Evolutionary conservation across 1,140 invertebrate species (phyloP).

Genomic region (Bilobella aurantiaca): DNA sequence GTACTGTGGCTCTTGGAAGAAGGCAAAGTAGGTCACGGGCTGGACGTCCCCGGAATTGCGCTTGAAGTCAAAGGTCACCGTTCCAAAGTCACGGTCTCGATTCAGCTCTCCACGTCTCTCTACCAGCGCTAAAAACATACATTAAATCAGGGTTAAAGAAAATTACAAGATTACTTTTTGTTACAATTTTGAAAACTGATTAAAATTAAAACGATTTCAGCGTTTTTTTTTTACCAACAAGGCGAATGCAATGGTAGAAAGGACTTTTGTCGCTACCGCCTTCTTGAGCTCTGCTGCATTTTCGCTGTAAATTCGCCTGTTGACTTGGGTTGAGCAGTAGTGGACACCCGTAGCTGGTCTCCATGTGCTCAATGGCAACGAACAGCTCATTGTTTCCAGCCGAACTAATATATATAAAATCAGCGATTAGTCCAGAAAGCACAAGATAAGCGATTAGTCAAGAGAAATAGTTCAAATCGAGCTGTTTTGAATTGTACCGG

Average conservation of each 20-base stretch:
- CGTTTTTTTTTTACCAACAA: neutral
- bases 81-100: slow-evolving; percentile 9
- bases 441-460: too few relatives aligned
- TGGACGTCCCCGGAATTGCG: neutral
- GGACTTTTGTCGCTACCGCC: neutral
- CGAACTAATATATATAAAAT: too few relatives aligned
- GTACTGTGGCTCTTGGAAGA: neutral
- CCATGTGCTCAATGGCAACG: too few relatives aligned
- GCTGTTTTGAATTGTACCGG: neutral
- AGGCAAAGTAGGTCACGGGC: neutral
- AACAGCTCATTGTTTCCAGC: too few relatives aligned
- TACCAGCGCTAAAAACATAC: neutral
- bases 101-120: neutral
- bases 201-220: neutral
- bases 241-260: neutral
- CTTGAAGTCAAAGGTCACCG: slow-evolving; percentile 6
- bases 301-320: neutral
- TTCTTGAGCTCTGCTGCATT: neutral
- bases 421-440: too few relatives aligned
- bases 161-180: too few relatives aligned
- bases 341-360: too few relatives aligned
- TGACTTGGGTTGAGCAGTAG: neutral
- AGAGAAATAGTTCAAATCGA: too few relatives aligned
- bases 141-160: slow-evolving; percentile 4
- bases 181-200: neutral